Base-by-base conservation (phyloP, 2,888 invertebrate species). In the Nezara viridula region DNA sequence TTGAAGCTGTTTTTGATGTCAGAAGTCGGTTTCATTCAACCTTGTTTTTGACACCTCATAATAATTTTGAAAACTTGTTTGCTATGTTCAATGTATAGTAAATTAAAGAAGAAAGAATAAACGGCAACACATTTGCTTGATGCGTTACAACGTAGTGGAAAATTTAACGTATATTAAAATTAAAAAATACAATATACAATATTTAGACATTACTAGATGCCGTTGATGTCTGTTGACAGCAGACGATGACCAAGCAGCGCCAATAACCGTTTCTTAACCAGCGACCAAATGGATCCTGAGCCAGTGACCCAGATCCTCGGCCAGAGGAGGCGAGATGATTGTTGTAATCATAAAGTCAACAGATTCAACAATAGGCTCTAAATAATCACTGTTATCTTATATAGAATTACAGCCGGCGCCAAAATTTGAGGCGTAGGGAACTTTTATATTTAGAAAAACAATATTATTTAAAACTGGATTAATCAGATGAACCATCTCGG, bases 311-410 rank as follows among this genome's bases (percentile, higher is more conserved):
- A 73, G 19, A 14, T 60, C 55, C n/a, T n/a, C 55, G 55, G n/a
- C 55, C 55, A 60, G 27, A n/a, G 66, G 32, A 32, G 37, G 37
- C 0, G 7, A 73, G 37, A 37, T 73, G 21, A 37, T 37, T 37
- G 9, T 10, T 2, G 19, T 73, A 73, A 73, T 73, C 66, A 73
- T 16, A 73, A 37, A 73, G 66, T 73, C 32, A 73, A 73, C 37
- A 73, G 16, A 73, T 73, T 73, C 66, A 32, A 73, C 66, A 73
- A 73, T 73, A 73, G 32, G 66, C 66, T 2, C 37, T 73, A 37
- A 73, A 73, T 37, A 73, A 73, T 19, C 66, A 9, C 32, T 37
- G 6, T 73, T 73, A 73, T 73, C 66, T 73, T 73, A 60, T 73
- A 16, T 19, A 73, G 32, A 73, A 37, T 73, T 37, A 73, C 66